Evolutionary conservation across 2,113 vertebrate species (phyloP).

Genomic region (Agapornis roseicollis): DNA sequence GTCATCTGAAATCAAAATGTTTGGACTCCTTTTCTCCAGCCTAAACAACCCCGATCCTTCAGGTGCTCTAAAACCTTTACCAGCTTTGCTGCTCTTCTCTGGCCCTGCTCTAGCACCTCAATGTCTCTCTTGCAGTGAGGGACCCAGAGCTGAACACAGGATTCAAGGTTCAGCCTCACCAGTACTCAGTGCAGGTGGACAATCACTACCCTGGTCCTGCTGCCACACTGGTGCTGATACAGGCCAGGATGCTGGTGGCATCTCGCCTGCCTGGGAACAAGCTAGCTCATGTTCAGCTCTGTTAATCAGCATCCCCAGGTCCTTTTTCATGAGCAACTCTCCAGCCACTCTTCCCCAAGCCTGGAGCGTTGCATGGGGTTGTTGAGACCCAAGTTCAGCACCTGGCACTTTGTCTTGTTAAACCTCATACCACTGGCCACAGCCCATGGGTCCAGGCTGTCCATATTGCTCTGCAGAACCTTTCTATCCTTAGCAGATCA

Average conservation of each 20-base stretch:
- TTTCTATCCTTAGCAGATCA: background rate
- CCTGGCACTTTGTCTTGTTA: background rate
- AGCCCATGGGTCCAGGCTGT: background rate
- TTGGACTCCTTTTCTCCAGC: background rate
- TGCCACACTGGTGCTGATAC: too few relatives aligned
- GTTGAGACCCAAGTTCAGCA: background rate
- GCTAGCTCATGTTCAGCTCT: background rate
- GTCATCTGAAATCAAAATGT: background rate
- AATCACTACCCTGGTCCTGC: background rate
- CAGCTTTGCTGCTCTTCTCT: background rate
- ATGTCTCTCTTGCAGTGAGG: background rate
- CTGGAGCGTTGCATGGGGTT: background rate
- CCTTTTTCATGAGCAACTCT: background rate
- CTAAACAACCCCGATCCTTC: background rate
- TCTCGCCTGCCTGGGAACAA: background rate
- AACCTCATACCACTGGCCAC: background rate
- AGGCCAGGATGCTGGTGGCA: background rate
- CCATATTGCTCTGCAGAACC: background rate
- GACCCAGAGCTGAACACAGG: background rate
- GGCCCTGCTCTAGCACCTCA: background rate
- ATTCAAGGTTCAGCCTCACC: background rate
- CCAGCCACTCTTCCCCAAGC: background rate
- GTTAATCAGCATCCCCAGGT: background rate
- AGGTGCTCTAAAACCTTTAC: background rate
- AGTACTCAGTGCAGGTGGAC: background rate